A percentile compares a stretch with the other conserved stretches of the same genome.
These are phyloP conservation scores for Anabacerthia variegaticeps DNA, from an alignment of 2,797 vertebrate species.

Conservation along the genomic window DNA sequence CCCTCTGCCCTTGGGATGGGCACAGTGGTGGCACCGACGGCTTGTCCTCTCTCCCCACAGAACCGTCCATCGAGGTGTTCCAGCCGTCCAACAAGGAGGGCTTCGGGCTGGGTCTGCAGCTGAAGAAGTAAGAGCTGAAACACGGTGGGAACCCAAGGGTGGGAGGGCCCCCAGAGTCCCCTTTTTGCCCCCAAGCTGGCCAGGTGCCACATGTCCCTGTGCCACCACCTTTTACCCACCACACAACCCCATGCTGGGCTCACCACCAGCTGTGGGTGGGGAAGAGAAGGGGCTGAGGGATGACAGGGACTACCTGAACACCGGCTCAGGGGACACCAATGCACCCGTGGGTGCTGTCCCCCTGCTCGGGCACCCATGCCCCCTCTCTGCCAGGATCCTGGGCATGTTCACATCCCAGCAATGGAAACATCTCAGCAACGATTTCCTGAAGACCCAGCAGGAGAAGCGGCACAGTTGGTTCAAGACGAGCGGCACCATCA, in stretches of 20 bases:
- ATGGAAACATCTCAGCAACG: slow-evolving; percentile 99
- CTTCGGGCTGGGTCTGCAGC: slow-evolving; percentile 94
- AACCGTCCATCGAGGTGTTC: slow-evolving; percentile 97
- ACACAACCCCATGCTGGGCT: fast-evolving
- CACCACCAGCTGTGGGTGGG: background rate
- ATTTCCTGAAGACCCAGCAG: slow-evolving; percentile 98
- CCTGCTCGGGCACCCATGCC: background rate
- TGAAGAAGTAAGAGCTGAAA: slow-evolving; percentile 91
- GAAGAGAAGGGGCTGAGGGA: background rate
- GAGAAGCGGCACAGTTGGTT: slow-evolving; percentile 99
- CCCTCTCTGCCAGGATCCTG: slow-evolving; percentile 86
- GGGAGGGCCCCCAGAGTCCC: background rate
- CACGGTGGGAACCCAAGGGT: fast-evolving
- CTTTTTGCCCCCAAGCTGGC: fast-evolving
- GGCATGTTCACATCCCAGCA: slow-evolving; percentile 97
- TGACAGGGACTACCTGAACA: background rate
- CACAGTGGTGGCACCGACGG: fast-evolving
- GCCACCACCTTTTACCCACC: background rate
- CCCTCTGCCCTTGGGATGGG: fast-evolving
- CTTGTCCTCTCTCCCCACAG: slow-evolving; percentile 66
- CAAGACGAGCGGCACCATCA: slow-evolving; percentile 96
- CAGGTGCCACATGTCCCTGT: fast-evolving
- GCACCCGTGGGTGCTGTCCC: background rate
- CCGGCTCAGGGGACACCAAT: fast-evolving
- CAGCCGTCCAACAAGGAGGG: slow-evolving; percentile 98